Evolutionary conservation across 2,797 vertebrate species (phyloP).

Genomic region (Cheracebus regulus): DNA sequence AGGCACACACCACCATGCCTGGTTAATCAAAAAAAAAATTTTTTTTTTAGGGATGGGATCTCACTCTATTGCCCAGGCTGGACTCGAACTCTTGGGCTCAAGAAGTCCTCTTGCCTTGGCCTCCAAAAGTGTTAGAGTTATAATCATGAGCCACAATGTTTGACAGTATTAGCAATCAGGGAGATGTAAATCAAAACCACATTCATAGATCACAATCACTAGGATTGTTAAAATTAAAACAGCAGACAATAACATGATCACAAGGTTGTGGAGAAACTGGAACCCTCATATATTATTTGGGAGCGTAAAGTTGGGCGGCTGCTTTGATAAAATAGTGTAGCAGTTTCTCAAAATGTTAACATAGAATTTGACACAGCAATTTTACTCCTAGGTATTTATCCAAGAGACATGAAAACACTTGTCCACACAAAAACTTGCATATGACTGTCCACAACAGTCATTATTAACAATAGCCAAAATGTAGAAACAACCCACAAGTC

Average conservation of each 20-base stretch:
- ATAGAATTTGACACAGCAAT: neutral
- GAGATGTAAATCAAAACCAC: neutral
- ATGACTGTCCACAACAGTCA: too few species aligned
- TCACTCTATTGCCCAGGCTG: too few species aligned
- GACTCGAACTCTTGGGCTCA: too few species aligned
- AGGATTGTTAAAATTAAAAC: neutral
- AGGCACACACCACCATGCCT: too few species aligned
- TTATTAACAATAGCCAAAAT: neutral
- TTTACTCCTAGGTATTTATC: neutral
- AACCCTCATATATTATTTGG: fast-evolving
- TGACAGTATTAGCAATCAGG: neutral
- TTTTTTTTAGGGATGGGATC: too few species aligned
- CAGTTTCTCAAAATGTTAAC: too few species aligned
- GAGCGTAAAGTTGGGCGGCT: neutral
- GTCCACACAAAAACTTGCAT: neutral
- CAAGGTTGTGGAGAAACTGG: neutral
- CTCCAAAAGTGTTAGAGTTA: too few species aligned
- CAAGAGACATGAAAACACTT: neutral
- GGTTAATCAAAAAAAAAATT: too few species aligned
- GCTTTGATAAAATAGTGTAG: neutral
- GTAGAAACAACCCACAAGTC: neutral
- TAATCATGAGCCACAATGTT: too few species aligned
- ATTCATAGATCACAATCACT: fast-evolving
- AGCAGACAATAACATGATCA: too few species aligned
- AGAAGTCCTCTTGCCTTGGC: too few species aligned